Conservation (phyloP, 2,888 invertebrate species). For the Rhaphigaster nebulosa region DNA sequence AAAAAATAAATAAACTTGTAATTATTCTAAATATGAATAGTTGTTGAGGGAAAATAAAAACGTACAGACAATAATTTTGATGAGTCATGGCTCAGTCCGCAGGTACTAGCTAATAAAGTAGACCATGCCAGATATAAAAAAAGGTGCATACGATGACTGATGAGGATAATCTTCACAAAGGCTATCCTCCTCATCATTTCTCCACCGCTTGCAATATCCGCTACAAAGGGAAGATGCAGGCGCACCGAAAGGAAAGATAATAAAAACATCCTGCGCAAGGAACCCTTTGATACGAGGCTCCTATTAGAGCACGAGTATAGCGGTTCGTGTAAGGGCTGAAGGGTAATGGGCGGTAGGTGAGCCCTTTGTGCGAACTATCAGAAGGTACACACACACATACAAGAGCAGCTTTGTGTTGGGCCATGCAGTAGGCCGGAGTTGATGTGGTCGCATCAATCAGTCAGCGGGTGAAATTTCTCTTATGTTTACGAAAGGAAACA, state of each 20-base stretch:
- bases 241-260: not conserved
- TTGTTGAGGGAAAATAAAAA: no score
- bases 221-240: constrained; percentile 5
- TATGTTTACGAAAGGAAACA: not conserved
- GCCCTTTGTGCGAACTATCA: not conserved
- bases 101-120: not conserved
- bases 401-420: not conserved
- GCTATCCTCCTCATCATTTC: not conserved
- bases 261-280: not conserved
- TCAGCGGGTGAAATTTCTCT: not conserved
- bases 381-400: not conserved
- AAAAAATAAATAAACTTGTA: no score
- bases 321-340: not conserved
- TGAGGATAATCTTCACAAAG: not conserved
- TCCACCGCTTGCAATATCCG: not conserved
- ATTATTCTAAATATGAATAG: no score
- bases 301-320: constrained; percentile 8
- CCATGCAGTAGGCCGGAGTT: not conserved
- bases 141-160: not conserved
- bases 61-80: no score
- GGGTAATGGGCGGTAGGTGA: not conserved
- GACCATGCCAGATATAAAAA: not conserved
- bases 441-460: not conserved
- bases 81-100: no score
- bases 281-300: not conserved